phyloP scores from a whole-genome alignment of 2,113 vertebrate species.

The Bos javanicus region DNA sequence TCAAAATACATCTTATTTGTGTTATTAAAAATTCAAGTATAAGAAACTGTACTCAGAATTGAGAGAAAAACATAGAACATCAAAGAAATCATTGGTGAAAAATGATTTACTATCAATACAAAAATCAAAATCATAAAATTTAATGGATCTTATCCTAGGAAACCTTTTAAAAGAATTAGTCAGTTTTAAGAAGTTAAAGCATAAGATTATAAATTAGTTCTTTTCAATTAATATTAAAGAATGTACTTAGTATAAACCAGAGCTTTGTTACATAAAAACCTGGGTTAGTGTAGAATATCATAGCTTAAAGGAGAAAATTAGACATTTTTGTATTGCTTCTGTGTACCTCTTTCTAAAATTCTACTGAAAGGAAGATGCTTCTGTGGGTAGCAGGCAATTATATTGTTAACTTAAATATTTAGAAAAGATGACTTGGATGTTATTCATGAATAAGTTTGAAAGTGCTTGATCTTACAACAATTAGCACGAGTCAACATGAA shows the following conservation, averaged over 20 bases:
- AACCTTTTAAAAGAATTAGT: not conserved
- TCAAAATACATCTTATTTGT: not conserved
- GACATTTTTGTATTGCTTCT: not conserved
- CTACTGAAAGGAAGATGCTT: slow-evolving; percentile 22
- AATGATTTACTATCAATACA: not conserved
- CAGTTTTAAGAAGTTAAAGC: not conserved
- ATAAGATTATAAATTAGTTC: not conserved
- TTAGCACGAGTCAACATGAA: slow-evolving; percentile 19
- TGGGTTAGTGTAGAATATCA: not conserved
- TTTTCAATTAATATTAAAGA: slow-evolving; percentile 29
- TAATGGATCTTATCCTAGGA: not conserved
- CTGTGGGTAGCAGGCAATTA: not conserved
- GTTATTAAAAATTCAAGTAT: slow-evolving; percentile 11
- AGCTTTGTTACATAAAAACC: not conserved
- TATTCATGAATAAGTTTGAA: slow-evolving; percentile 18
- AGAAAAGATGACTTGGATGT: slow-evolving; percentile 21
- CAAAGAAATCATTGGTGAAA: not conserved
- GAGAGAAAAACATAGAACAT: not conserved
- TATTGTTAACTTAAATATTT: slow-evolving; percentile 28
- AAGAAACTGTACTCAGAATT: not conserved
- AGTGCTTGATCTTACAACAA: not conserved
- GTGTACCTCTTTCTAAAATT: not conserved
- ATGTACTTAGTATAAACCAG: not conserved
- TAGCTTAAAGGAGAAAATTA: slow-evolving; percentile 16
- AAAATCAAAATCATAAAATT: not conserved